These are phyloP conservation scores for Mungos mungo DNA, from an alignment of 2,113 vertebrate genomes.

Conservation along the genomic window DNA sequence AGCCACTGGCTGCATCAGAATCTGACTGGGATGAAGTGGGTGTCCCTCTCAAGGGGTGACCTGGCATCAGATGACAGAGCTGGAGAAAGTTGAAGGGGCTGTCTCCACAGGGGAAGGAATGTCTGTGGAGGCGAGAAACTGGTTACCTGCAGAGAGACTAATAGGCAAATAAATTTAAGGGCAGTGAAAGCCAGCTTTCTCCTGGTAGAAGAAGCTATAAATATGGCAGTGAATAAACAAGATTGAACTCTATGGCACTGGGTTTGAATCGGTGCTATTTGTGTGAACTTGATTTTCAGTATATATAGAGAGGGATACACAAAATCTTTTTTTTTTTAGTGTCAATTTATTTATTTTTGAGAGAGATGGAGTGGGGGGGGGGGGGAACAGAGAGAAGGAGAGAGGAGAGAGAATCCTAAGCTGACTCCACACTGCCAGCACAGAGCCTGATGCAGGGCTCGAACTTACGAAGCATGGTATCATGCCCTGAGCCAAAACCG, in stretches of 20 bases:
- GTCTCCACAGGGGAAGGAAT: too few relatives aligned
- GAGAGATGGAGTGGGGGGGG: too few relatives aligned
- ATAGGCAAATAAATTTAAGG: not conserved
- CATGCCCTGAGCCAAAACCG: too few relatives aligned
- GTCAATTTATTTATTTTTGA: too few relatives aligned
- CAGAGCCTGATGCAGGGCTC: too few relatives aligned
- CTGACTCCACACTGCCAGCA: too few relatives aligned
- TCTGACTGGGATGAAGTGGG: not conserved
- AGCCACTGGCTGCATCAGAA: rapidly evolving
- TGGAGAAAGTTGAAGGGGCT: rapidly evolving
- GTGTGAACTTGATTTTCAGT: not conserved
- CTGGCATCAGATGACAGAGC: too few relatives aligned
- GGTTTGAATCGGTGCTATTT: not conserved
- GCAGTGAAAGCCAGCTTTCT: not conserved
- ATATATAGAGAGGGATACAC: not conserved
- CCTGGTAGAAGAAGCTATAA: not conserved
- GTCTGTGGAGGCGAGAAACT: not conserved
- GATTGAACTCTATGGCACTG: not conserved
- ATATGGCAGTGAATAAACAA: not conserved
- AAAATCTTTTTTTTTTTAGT: not conserved
- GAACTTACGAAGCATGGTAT: too few relatives aligned
- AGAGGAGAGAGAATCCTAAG: too few relatives aligned
- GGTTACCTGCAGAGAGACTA: not conserved
- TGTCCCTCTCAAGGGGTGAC: rapidly evolving
- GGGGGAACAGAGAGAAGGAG: too few relatives aligned